Evolutionary conservation across 1,140 invertebrate species (phyloP).

Genomic region (Aphaenogaster rudis): DNA sequence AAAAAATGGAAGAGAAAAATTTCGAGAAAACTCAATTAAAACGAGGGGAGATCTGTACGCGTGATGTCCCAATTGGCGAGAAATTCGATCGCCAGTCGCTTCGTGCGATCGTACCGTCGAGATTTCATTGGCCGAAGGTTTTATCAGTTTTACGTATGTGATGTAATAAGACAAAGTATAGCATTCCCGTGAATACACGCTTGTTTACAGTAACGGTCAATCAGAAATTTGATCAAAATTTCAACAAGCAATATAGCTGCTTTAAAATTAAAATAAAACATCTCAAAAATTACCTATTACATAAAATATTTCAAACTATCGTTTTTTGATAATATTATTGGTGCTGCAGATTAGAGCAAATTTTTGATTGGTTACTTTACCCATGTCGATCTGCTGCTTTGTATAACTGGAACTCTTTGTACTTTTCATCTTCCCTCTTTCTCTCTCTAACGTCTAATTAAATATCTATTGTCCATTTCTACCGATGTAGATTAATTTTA

Average conservation of each 20-base stretch:
- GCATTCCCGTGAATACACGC: background rate
- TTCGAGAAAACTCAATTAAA: background rate
- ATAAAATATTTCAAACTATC: too few relatives aligned
- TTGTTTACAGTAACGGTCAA: background rate
- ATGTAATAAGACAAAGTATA: background rate
- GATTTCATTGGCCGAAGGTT: background rate
- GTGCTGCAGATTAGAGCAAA: background rate
- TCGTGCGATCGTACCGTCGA: background rate
- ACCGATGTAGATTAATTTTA: too few relatives aligned
- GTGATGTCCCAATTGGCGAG: background rate
- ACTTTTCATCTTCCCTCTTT: background rate
- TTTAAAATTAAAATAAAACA: background rate
- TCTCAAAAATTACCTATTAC: too few relatives aligned
- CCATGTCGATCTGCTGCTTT: background rate
- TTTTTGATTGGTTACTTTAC: background rate
- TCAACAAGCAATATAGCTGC: background rate
- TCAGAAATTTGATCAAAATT: background rate
- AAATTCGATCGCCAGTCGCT: background rate
- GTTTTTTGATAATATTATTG: background rate
- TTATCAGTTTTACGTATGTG: background rate
- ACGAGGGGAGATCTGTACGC: background rate
- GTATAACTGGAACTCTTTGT: background rate
- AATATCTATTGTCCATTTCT: too few relatives aligned
- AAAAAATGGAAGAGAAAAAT: background rate
- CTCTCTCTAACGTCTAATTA: background rate